Conservation (phyloP, 2,888 invertebrate species). For the Eupeodes luniger region DNA sequence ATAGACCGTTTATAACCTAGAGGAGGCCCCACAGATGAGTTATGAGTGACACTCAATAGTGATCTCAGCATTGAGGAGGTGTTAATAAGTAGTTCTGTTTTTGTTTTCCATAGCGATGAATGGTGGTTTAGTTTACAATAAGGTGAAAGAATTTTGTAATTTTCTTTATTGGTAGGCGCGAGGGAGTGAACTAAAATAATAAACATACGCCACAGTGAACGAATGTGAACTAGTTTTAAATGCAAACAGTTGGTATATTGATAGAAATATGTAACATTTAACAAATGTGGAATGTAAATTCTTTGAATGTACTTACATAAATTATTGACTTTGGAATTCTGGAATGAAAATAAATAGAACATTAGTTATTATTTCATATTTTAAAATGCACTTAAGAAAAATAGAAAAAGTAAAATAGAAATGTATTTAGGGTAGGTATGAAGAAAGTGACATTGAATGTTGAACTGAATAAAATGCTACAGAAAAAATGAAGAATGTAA, state of each 20-base stretch:
- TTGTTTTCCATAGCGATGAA: constrained; percentile 1
- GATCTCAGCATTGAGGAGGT: constrained; percentile 31
- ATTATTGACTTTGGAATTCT: constrained; percentile 27
- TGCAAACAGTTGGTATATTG: not conserved
- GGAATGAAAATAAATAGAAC: constrained; percentile 44
- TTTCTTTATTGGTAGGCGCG: not conserved
- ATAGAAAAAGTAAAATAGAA: too few relatives aligned
- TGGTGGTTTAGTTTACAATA: constrained; percentile 3
- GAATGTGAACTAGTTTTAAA: not conserved
- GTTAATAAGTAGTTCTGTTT: constrained; percentile 27
- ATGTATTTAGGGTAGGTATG: too few relatives aligned
- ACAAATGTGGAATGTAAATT: not conserved
- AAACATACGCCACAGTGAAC: constrained; percentile 39
- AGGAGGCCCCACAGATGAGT: constrained; percentile 16
- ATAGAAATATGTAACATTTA: constrained; percentile 1
- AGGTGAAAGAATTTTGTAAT: not conserved
- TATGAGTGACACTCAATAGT: constrained; percentile 44
- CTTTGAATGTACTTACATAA: constrained; percentile 47
- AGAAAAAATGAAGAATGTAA: too few relatives aligned
- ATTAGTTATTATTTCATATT: too few relatives aligned
- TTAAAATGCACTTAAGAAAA: too few relatives aligned
- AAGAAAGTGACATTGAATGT: not conserved
- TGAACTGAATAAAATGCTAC: not conserved
- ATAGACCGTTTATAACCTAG: not conserved
- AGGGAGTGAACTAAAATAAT: not conserved